A percentile compares a stretch with the other conserved stretches of the same genome.
These are phyloP conservation scores for Temnothorax ravouxi DNA, from an alignment of 2,888 invertebrate genomes.

Conservation along the genomic window DNA sequence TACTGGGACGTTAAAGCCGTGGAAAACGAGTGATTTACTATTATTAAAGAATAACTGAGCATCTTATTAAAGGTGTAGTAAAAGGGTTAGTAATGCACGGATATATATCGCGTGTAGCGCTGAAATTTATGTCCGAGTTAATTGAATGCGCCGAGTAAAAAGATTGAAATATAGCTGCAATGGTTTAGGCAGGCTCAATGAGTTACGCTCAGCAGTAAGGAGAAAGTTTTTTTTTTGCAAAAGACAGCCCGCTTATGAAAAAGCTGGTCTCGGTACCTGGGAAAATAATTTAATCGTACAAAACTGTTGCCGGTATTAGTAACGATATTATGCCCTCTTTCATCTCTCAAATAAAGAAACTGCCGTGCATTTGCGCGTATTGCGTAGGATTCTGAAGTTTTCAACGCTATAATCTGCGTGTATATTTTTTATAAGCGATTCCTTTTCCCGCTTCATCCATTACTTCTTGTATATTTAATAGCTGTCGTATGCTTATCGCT, in stretches of 20 bases:
- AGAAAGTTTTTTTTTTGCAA: constrained; percentile 21
- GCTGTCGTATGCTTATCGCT: neutral
- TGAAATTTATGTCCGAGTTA: constrained; percentile 47
- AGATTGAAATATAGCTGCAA: constrained; percentile 44
- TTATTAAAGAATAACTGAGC: constrained; percentile 53
- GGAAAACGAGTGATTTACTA: constrained; percentile 43
- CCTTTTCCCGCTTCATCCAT: neutral
- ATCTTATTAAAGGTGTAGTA: constrained; percentile 48
- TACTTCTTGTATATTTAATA: neutral
- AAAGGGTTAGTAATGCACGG: constrained; percentile 36
- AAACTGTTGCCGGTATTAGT: constrained; percentile 1
- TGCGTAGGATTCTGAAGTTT: neutral
- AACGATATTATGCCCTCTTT: neutral
- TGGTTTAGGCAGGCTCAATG: constrained; percentile 44
- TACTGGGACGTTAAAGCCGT: constrained; percentile 12
- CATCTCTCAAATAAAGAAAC: constrained; percentile 1
- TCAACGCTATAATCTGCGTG: neutral
- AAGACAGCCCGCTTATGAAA: constrained; percentile 29
- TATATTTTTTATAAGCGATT: neutral
- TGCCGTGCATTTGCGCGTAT: neutral
- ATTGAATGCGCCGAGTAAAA: constrained; percentile 47
- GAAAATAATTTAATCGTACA: constrained; percentile 23
- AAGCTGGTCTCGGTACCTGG: neutral
- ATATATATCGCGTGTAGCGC: constrained; percentile 18
- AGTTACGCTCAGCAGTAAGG: constrained; percentile 35